Evolutionary conservation across 2,888 invertebrate genomes (phyloP), one percentile per base, ranked within the genome.

Genomic region (Meganola albula): DNA sequence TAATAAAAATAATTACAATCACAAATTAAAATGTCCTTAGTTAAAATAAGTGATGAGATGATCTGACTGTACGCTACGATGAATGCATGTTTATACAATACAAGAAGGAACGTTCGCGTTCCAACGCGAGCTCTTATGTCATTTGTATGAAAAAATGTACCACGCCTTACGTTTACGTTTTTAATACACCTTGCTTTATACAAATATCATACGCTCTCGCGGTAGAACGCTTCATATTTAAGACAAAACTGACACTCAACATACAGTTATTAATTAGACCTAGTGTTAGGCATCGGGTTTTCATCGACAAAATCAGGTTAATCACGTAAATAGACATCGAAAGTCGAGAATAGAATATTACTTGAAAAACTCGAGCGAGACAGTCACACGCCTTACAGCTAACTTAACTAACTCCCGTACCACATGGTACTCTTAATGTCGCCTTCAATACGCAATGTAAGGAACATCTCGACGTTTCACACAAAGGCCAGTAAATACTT

Each of bases 401-500:
- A 82, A 67, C 64, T 63, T 72, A 74, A 61, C 48, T 65, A 47
- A 37, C 44, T 58, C 65, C 67, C 58, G 72, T 82, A 84, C 82
- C 76, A 8, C 35, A 31, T 37, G 78, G 83, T 79, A 82, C 77
- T 66, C 61, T 41, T 40, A 41, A 43, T 49, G 53, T 48, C 45
- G 44, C 56, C 54, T 53, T 42, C 39, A 26, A 35, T 37, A 41
- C 28, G 52, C 50, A 57, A 52, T 59, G 63, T 58, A 68, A 74
- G 72, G 63, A 76, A 75, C 69, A 67, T 70, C 52, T 64, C 70
- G 53, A 61, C 56, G 62, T 59, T 68, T 74, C 69, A 75, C 60
- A 67, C 41, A 63, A 71, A 74, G 77, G 76, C 79, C 78, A 78
- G 70, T 80, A 80, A 75, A 80, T 77, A 82, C 64, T 69, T 65